Conservation (phyloP, 1,140 invertebrate species). For the Drosophila elegans region DNA sequence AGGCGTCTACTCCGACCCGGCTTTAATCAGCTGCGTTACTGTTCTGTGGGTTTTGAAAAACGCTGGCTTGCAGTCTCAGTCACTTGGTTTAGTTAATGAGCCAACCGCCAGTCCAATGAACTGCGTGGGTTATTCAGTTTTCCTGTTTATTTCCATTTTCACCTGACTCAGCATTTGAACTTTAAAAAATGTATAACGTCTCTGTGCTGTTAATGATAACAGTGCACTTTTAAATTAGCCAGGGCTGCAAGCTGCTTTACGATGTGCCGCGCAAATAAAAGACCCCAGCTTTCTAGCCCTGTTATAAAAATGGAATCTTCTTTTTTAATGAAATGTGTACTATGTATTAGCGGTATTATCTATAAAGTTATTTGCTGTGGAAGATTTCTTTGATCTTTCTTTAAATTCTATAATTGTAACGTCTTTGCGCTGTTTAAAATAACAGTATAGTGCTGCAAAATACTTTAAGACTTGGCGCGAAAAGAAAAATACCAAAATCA, state of each 20-base stretch:
- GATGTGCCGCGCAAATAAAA: too few relatives aligned
- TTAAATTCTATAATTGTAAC: not conserved
- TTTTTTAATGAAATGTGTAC: too few relatives aligned
- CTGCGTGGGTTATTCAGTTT: conserved; percentile 5
- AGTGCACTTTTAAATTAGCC: not conserved
- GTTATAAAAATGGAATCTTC: too few relatives aligned
- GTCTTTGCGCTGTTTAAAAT: not conserved
- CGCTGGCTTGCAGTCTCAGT: conserved; percentile 50
- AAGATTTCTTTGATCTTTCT: too few relatives aligned
- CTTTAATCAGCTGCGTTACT: conserved; percentile 8
- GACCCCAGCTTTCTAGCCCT: too few relatives aligned
- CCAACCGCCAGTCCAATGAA: conserved; percentile 35
- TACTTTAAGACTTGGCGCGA: not conserved
- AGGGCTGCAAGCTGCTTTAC: not conserved
- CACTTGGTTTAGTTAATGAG: conserved; percentile 58
- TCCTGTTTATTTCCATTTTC: conserved; percentile 33
- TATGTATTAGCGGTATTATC: too few relatives aligned
- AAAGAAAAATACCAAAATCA: not conserved
- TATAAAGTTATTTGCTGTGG: too few relatives aligned
- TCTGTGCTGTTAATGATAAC: not conserved
- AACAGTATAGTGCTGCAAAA: not conserved
- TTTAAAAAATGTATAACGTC: conserved; percentile 18
- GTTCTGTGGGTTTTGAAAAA: conserved; percentile 25
- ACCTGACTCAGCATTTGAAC: conserved; percentile 38
- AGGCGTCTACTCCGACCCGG: not conserved